Percentiles rank a stretch among this genome's conserved stretches.
Conservation (phyloP, 2,113 vertebrate genomes). For the Alaudala cheleensis region DNA sequence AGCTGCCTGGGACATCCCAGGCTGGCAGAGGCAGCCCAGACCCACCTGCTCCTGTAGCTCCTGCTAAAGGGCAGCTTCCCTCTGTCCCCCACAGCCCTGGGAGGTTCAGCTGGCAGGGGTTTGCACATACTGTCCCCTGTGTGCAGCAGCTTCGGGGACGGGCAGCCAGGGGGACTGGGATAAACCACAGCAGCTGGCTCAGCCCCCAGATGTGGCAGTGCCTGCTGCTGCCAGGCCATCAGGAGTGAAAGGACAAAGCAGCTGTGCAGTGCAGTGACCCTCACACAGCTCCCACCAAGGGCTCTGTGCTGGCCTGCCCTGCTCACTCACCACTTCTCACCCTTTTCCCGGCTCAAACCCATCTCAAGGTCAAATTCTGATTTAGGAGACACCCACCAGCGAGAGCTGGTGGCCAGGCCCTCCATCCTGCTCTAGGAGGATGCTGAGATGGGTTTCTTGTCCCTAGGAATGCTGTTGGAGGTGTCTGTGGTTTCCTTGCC, state of each 20-base stretch:
- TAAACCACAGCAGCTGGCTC: not conserved
- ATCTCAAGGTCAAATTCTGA: not conserved
- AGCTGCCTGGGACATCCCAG: not conserved
- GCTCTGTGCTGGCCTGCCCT: not conserved
- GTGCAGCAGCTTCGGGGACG: not conserved
- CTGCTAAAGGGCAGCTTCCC: not conserved
- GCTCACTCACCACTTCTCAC: not conserved
- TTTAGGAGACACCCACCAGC: not conserved
- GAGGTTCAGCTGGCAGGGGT: not conserved
- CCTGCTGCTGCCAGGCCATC: not conserved
- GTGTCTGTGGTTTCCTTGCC: not conserved
- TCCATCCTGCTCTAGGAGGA: not conserved
- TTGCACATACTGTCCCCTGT: not conserved
- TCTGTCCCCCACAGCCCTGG: not conserved
- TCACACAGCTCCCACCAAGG: not conserved
- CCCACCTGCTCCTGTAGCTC: not conserved
- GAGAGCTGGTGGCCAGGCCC: not conserved
- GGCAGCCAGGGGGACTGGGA: not conserved
- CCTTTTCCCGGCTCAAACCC: not conserved
- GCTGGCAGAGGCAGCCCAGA: not conserved
- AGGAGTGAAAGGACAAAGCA: not conserved
- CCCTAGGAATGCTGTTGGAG: fast-evolving
- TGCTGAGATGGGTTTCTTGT: not conserved
- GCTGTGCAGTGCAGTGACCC: not conserved
- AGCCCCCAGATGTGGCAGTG: not conserved